Evolutionary conservation across 2,888 invertebrate species (phyloP).

Genomic region (Limnephilus rhombicus): DNA sequence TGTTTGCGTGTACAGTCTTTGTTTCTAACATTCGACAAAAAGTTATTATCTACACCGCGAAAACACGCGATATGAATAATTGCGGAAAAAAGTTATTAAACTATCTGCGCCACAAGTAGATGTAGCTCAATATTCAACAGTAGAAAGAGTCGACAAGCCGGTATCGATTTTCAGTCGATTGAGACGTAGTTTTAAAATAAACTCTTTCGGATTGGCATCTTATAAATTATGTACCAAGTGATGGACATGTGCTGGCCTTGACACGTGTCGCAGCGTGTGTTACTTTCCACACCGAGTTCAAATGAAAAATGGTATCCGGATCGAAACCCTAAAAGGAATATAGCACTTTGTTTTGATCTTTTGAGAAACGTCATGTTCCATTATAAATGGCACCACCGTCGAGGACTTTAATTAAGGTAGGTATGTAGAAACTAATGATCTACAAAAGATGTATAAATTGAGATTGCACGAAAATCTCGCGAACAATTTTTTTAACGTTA

Average conservation of each 20-base stretch:
- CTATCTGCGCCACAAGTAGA: neutral
- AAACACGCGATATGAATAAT: neutral
- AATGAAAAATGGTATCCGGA: constrained; percentile 2
- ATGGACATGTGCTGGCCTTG: constrained; percentile 28
- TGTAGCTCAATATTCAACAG: neutral
- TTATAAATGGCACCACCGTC: neutral
- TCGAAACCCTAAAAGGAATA: neutral
- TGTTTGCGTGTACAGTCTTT: neutral
- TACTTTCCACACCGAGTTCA: constrained; percentile 7
- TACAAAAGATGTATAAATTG: neutral
- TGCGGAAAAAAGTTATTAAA: neutral
- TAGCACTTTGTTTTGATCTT: neutral
- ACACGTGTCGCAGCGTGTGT: constrained; percentile 34
- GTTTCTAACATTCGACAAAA: neutral
- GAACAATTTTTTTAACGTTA: neutral
- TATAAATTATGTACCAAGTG: constrained; percentile 4
- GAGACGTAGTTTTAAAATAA: constrained; percentile 1
- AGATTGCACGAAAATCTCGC: neutral
- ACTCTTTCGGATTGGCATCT: constrained; percentile 2
- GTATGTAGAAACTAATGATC: neutral
- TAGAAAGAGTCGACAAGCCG: neutral
- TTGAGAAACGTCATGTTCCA: neutral
- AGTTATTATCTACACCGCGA: neutral
- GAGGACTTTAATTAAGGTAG: neutral
- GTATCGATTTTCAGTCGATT: neutral